These are phyloP conservation scores for Sebastes schlegelii DNA, from an alignment of 2,113 vertebrate genomes.

Conservation along the genomic window DNA sequence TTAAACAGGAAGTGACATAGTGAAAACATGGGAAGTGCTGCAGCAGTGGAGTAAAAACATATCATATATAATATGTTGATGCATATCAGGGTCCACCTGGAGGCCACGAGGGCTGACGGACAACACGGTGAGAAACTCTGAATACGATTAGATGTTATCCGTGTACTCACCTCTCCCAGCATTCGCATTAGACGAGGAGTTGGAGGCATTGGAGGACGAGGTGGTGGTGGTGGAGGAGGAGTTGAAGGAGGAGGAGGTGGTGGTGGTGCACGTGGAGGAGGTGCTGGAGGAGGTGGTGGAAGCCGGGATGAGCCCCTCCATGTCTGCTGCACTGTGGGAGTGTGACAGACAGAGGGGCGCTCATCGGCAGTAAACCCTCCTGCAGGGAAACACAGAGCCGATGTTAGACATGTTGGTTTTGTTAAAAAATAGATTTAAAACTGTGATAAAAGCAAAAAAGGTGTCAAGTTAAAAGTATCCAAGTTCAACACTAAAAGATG, in stretches of 20 bases:
- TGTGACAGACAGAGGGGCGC: constrained; percentile 94
- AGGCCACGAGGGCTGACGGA: too few relatives aligned
- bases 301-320: constrained; percentile 92
- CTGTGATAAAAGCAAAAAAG: too few relatives aligned
- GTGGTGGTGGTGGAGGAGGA: constrained; percentile 48
- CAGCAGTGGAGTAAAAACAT: too few relatives aligned
- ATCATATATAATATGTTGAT: too few relatives aligned
- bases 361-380: constrained; percentile 95
- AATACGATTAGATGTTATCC: neutral
- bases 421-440: too few relatives aligned
- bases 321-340: constrained; percentile 96
- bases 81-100: too few relatives aligned
- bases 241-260: constrained; percentile 76
- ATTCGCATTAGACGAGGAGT: constrained; percentile 67
- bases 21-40: constrained; percentile 33
- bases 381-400: constrained; percentile 57
- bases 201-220: constrained; percentile 39
- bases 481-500: too few relatives aligned
- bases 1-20: constrained; percentile 71
- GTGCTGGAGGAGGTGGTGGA: constrained; percentile 63
- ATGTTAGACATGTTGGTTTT: neutral
- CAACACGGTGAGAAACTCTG: too few relatives aligned
- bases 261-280: constrained; percentile 55
- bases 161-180: constrained; percentile 87
- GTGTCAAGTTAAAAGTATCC: too few relatives aligned